Evolutionary conservation across 1,140 invertebrate genomes (phyloP).

Genomic region (Oryctes rhinoceros): DNA sequence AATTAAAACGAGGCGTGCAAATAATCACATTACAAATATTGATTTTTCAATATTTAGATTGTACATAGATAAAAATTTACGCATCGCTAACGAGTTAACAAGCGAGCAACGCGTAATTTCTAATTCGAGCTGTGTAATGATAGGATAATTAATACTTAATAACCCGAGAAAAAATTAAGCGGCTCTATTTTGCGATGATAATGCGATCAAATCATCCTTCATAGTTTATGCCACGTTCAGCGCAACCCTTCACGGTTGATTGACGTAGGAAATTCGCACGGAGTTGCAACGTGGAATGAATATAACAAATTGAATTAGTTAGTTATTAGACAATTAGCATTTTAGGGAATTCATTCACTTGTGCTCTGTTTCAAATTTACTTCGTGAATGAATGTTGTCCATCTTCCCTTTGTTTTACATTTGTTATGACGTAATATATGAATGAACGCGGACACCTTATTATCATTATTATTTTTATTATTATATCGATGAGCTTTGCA

Average conservation of each 20-base stretch:
- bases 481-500: too few species aligned
- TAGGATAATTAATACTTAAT: too few species aligned
- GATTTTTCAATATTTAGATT: slow-evolving; percentile 12
- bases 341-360: background rate
- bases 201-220: too few species aligned
- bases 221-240: too few species aligned
- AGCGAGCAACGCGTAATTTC: too few species aligned
- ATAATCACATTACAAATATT: slow-evolving; percentile 33
- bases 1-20: background rate
- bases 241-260: too few species aligned
- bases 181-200: background rate
- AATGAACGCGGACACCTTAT: background rate
- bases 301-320: background rate
- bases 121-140: too few species aligned
- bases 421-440: background rate
- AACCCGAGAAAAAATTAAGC: background rate
- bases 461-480: too few species aligned
- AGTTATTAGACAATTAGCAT: slow-evolving; percentile 1
- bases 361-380: background rate
- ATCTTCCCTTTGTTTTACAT: too few species aligned
- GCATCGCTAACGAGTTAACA: background rate
- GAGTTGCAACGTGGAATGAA: background rate
- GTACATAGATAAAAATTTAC: slow-evolving; percentile 3
- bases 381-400: too few species aligned
- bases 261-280: too few species aligned